phyloP scores from a whole-genome alignment of 2,797 vertebrate genomes.

The Hoplostethus atlanticus region DNA sequence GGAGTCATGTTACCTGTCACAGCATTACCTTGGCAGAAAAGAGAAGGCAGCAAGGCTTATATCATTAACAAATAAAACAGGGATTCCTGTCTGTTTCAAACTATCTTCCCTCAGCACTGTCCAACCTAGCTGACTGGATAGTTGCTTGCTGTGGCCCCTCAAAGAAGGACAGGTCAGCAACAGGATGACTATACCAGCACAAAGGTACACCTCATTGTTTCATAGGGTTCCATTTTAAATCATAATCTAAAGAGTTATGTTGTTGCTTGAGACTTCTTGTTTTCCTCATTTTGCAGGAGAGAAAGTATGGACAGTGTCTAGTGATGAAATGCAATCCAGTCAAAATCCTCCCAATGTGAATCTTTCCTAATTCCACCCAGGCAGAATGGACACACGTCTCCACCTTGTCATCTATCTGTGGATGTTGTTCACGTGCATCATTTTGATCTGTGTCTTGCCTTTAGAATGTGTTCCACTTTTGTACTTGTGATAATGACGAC shows the following conservation, averaged over 20 bases:
- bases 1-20: conserved; percentile 46
- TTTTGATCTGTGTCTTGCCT: background rate
- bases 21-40: conserved; percentile 28
- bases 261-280: conserved; percentile 1
- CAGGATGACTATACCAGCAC: conserved; percentile 39
- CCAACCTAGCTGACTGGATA: conserved; percentile 56
- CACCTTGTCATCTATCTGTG: background rate
- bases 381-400: conserved; percentile 1
- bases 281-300: conserved; percentile 50
- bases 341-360: background rate
- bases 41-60: conserved; percentile 3
- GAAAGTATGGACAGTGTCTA: conserved; percentile 67
- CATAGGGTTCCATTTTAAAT: background rate
- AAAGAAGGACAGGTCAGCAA: conserved; percentile 24
- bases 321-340: conserved; percentile 33
- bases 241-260: background rate
- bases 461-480: conserved; percentile 26
- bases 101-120: conserved; percentile 54
- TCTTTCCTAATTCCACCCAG: conserved; percentile 30
- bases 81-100: background rate
- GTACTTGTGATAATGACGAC: conserved; percentile 78
- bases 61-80: conserved; percentile 20
- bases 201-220: conserved; percentile 42
- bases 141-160: conserved; percentile 59
- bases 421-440: background rate